phyloP scores from a whole-genome alignment of 2,113 vertebrate species.

The Laticauda laticaudata region DNA sequence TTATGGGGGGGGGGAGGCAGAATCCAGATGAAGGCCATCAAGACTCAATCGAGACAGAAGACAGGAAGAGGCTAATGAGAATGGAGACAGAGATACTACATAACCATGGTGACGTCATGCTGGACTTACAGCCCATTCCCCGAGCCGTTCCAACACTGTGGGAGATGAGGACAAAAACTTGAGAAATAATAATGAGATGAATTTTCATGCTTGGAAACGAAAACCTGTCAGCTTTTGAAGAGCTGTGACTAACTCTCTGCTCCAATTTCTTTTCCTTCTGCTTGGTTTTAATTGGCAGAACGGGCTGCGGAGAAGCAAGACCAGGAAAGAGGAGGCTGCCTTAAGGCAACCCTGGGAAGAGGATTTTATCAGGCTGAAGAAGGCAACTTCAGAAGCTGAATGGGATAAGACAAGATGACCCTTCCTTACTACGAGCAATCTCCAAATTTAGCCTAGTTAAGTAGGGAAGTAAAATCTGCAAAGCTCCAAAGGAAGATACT shows the following conservation, averaged over 20 bases:
- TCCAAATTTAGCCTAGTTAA: slow-evolving; percentile 24
- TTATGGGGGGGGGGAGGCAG: slow-evolving; percentile 34
- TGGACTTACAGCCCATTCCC: slow-evolving; percentile 49
- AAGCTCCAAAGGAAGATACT: slow-evolving; percentile 40
- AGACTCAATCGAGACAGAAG: slow-evolving; percentile 60
- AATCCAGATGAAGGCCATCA: slow-evolving; percentile 33
- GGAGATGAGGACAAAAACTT: not conserved
- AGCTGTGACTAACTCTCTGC: slow-evolving; percentile 27
- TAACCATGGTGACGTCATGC: slow-evolving; percentile 63
- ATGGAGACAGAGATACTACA: slow-evolving; percentile 71
- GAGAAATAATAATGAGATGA: slow-evolving; percentile 41
- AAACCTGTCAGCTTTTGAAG: slow-evolving; percentile 9
- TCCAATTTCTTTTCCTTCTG: slow-evolving; percentile 38
- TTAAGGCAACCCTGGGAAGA: slow-evolving; percentile 49
- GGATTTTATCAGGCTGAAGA: slow-evolving; percentile 34
- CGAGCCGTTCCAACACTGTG: slow-evolving; percentile 56
- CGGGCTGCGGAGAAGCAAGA: slow-evolving; percentile 30
- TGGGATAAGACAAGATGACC: slow-evolving; percentile 38
- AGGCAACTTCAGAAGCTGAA: slow-evolving; percentile 41
- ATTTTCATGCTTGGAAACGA: slow-evolving; percentile 38
- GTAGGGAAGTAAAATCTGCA: slow-evolving; percentile 41
- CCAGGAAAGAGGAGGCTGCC: slow-evolving; percentile 17
- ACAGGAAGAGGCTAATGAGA: slow-evolving; percentile 69
- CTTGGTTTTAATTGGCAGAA: slow-evolving; percentile 12
- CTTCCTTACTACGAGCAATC: slow-evolving; percentile 11